Base-by-base conservation (phyloP, 2,888 invertebrate genomes). In the Watsonalla cultraria region DNA sequence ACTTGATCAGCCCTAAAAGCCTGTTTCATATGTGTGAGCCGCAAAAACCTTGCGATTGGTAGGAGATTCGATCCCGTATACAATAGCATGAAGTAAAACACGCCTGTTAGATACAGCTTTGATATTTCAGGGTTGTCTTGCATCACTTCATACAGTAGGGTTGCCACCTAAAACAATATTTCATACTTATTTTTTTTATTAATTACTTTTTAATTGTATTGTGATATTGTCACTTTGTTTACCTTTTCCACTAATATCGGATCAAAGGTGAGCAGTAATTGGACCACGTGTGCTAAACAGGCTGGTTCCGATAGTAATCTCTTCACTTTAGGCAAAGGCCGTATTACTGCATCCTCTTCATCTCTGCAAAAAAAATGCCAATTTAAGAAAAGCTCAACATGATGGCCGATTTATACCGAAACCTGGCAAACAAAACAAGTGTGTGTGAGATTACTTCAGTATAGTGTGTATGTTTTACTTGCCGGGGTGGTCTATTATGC, bases 41-140 rank as follows among this genome's bases (percentile, higher is more conserved):
- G 95, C 51, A 99, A 92, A 86, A 99, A 98, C 72, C 95, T 93
- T 0, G 99, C 99, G 52, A 99, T 95, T 0, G 99, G 99, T 61
- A 99, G 91, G 56, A 99, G 95, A 78, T 99, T 99, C 42, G 99
- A 99, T 11, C 99, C 99, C 0, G 98, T 99, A 84, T 99, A 99
- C 96, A 99, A 96, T 60, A 99, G 92, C 91, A 99, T 98, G 84
- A 99, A 99, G 91, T 97, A 99, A 87, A 99, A 99, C 33, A 98
- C 96, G 5, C 99, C 99, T 0, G 98, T 97, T 55, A 97, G 92
- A 84, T 99, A 99, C 47, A 99, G 92, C 72, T 98, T 96, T 0
- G 98, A 96, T 74, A 99, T 94, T 78, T 96, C 96, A 0, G 98
- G 98, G 91, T 99, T 99, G 88, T 99, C 99, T 78, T 95, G 94